phyloP scores from a whole-genome alignment of 92 coral and sea anemone genomes.

The Bergia puertoricense region DNA sequence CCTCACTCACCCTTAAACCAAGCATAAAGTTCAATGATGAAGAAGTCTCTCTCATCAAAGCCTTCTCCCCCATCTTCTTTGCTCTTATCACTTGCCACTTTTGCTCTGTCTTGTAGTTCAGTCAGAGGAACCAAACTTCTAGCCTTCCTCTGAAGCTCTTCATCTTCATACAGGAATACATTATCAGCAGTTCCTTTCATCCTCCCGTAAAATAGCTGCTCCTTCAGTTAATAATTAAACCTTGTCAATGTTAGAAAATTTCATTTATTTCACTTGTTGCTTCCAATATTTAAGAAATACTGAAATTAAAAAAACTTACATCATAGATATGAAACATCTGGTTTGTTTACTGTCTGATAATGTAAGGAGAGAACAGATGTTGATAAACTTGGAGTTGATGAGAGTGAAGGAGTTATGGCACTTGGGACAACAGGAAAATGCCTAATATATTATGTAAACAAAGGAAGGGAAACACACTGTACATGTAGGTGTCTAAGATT shows the following conservation, averaged over 20 bases:
- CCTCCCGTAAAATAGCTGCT: slow-evolving; percentile 62
- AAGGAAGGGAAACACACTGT: too few species aligned
- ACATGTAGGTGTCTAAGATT: too few species aligned
- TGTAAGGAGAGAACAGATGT: too few species aligned
- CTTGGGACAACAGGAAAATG: too few species aligned
- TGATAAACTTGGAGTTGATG: too few species aligned
- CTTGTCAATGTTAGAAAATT: background rate
- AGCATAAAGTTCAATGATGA: slow-evolving; percentile 65
- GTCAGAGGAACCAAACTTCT: slow-evolving; percentile 70
- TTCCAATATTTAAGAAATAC: too few species aligned
- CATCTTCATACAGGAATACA: slow-evolving; percentile 79
- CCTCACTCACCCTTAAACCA: slow-evolving; percentile 84
- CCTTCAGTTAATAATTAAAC: background rate
- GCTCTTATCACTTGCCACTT: slow-evolving; percentile 63
- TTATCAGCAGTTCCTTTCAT: slow-evolving; percentile 66
- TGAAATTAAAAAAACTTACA: too few species aligned
- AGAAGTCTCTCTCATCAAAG: slow-evolving; percentile 76
- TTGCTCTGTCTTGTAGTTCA: slow-evolving; percentile 76
- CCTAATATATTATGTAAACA: too few species aligned
- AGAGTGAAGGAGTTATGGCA: too few species aligned
- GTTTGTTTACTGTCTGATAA: too few species aligned
- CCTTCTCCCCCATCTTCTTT: slow-evolving; percentile 67
- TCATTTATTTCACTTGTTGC: too few species aligned
- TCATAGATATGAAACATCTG: too few species aligned
- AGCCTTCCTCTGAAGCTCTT: slow-evolving; percentile 71